Evolutionary conservation across 35 echinoderm and acorn worm genomes (phyloP).

Genomic region (Ophiothrix spiculata): DNA sequence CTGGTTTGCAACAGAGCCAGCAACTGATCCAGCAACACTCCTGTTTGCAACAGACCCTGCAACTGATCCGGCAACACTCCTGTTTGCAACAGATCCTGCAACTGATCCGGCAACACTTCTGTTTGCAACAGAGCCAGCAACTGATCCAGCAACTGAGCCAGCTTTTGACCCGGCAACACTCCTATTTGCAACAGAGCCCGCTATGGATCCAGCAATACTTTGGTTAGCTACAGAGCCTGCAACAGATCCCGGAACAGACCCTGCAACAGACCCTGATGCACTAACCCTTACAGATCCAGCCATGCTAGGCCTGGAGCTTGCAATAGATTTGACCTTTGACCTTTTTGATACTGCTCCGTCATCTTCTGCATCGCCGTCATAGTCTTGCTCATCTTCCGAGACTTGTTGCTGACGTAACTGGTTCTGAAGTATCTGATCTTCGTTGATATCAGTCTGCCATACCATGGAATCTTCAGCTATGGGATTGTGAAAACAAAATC

Average conservation of each 20-base stretch:
- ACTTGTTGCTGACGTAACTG: slow-evolving; percentile 4
- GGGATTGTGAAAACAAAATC: too few species aligned
- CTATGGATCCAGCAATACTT: not conserved
- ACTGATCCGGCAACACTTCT: not conserved
- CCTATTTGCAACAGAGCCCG: not conserved
- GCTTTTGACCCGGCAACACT: too few species aligned
- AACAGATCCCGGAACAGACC: not conserved
- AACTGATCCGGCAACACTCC: not conserved
- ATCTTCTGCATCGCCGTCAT: slow-evolving; percentile 17
- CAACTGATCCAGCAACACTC: not conserved
- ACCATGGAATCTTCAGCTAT: slow-evolving; percentile 43
- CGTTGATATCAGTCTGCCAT: slow-evolving; percentile 59
- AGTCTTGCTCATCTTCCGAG: not conserved
- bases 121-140: not conserved
- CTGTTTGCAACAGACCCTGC: not conserved
- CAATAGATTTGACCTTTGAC: not conserved
- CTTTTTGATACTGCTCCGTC: not conserved
- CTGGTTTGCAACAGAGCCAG: not conserved
- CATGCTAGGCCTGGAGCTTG: not conserved
- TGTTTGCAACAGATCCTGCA: not conserved
- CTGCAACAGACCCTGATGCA: not conserved
- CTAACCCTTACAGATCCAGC: not conserved
- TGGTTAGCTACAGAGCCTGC: not conserved
- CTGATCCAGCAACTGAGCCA: too few species aligned
- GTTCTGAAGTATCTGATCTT: slow-evolving; percentile 43